These are phyloP conservation scores for Clupea harengus DNA, from an alignment of 2,113 vertebrate species.

Conservation along the genomic window DNA sequence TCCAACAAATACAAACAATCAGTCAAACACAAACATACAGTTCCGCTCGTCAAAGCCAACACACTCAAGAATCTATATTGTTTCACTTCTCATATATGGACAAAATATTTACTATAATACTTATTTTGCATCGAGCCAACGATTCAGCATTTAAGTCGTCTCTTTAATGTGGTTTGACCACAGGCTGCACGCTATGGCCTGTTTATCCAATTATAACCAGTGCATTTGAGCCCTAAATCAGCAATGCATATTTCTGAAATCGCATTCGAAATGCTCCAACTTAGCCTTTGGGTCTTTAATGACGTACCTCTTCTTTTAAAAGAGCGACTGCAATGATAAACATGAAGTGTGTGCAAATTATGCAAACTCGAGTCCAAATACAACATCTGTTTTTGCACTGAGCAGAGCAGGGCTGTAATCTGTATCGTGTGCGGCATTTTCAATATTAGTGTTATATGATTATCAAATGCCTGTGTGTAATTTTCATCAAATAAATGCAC, in stretches of 20 bases:
- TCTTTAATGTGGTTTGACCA: neutral
- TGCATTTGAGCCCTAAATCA: constrained; percentile 48
- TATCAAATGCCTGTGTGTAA: constrained; percentile 3
- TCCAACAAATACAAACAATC: neutral
- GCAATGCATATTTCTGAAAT: constrained; percentile 43
- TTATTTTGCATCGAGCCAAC: neutral
- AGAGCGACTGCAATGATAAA: constrained; percentile 63
- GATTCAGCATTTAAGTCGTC: neutral
- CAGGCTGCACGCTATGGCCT: constrained; percentile 48
- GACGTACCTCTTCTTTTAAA: constrained; percentile 59
- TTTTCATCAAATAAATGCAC: neutral
- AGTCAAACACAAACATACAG: neutral
- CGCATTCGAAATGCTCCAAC: constrained; percentile 52
- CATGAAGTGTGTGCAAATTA: constrained; percentile 56
- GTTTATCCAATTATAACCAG: constrained; percentile 59
- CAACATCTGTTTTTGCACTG: constrained; percentile 61
- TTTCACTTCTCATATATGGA: neutral
- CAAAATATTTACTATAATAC: neutral
- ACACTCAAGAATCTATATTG: neutral
- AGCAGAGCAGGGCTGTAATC: constrained; percentile 53
- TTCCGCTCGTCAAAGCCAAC: neutral
- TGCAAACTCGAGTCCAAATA: constrained; percentile 62
- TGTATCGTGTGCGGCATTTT: constrained; percentile 52
- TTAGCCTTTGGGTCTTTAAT: constrained; percentile 54
- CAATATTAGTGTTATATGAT: constrained; percentile 34